Evolutionary conservation across 2,888 invertebrate genomes (phyloP), one percentile per base, ranked within the genome.

Genomic region (Nasonia oneida): DNA sequence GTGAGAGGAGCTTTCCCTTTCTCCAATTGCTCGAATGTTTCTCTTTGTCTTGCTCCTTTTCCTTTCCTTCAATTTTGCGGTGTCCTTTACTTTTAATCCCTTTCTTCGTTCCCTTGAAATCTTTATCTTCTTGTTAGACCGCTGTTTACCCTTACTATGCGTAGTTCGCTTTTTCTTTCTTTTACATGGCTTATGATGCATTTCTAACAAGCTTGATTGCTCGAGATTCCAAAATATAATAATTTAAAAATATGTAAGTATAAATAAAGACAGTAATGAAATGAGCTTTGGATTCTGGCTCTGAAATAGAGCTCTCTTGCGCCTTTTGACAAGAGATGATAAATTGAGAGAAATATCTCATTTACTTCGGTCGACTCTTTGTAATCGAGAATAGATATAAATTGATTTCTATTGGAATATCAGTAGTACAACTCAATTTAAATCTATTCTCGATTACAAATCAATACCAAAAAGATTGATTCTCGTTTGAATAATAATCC

Each of bases 61-160:
- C 42, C 64, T 64, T 64, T 29, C 42, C 29, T 47, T 78, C 78
- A 64, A 61, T 78, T 78, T 76, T 10, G 75, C 53, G 75, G 75
- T 53, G 37, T 76, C 57, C 53, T 29, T 1, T 76, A 18, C 75
- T 33, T n/a, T 18, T 39, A 0, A 10, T 18, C 15, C n/a, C 18
- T 73, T 6, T 37, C 23, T 67, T 14, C 33, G 33, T 8, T 23
- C 33, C 37, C 47, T 42, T 23, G 73, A 73, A 42, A 42, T 23
- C 23, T 73, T 73, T n/a, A 73, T 2, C 23, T 73, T 73, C 39
- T 67, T 33, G 23, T 67, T 67, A 67, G 23, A 39, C 42, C 23
- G 12, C 6, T 23, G 14, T 73, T 47, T 73, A 42, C 18, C 4
- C 0, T 23, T n/a, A 42, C 39, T 71, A 10, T n/a, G 39, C 15